Evolutionary conservation across 2,888 invertebrate species (phyloP).

Genomic region (Torymus tubicola): DNA sequence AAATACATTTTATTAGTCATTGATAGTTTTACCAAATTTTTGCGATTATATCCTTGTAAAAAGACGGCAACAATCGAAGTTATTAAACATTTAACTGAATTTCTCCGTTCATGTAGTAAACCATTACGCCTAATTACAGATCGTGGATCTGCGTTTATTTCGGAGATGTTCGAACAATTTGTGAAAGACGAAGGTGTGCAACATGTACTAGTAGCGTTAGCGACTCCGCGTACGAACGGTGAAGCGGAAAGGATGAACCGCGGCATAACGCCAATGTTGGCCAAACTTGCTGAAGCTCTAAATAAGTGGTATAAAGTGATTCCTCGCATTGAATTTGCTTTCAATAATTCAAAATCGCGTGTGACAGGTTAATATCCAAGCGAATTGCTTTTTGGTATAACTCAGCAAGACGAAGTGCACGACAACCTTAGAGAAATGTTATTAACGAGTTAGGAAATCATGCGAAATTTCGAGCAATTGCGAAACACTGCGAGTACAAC

Average conservation of each 20-base stretch:
- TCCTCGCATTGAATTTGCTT: too few relatives aligned
- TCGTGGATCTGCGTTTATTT: too few relatives aligned
- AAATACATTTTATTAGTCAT: conserved; percentile 50
- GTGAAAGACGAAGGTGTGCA: too few relatives aligned
- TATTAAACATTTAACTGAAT: conserved; percentile 63
- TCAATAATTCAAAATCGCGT: conserved; percentile 38
- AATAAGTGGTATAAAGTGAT: too few relatives aligned
- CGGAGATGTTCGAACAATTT: too few relatives aligned
- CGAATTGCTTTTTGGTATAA: conserved; percentile 64
- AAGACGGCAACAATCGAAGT: conserved; percentile 26
- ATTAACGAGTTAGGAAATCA: not conserved
- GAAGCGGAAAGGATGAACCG: too few relatives aligned
- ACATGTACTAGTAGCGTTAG: too few relatives aligned
- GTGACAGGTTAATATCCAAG: conserved; percentile 64
- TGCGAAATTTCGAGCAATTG: conserved; percentile 6
- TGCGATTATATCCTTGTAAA: conserved; percentile 37
- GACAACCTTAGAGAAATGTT: not conserved
- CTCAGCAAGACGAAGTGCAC: conserved; percentile 56
- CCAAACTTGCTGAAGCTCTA: too few relatives aligned
- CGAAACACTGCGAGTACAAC: not conserved
- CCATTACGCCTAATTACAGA: too few relatives aligned
- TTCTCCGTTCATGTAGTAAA: conserved; percentile 57
- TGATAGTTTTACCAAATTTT: conserved; percentile 55
- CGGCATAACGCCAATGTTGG: too few relatives aligned
- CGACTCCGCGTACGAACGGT: too few relatives aligned